phyloP scores from a whole-genome alignment of 2,888 invertebrate genomes.

The Drosophila neotestacea region DNA sequence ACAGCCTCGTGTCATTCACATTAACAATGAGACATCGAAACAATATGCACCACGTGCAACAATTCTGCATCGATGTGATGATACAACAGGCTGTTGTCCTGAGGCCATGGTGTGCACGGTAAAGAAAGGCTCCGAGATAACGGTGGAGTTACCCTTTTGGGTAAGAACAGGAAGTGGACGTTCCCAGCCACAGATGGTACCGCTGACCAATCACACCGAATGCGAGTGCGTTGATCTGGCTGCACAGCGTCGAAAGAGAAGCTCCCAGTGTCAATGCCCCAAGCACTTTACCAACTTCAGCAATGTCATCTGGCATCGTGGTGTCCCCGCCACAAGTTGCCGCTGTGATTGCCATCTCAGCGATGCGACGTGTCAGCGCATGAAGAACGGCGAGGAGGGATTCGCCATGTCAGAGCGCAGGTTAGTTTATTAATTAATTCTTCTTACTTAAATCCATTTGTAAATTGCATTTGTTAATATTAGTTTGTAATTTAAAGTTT shows the following conservation, averaged over 20 bases:
- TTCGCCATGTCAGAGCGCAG: slow-evolving; percentile 88
- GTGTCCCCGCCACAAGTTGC: slow-evolving; percentile 83
- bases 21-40: slow-evolving; percentile 86
- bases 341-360: slow-evolving; percentile 89
- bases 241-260: slow-evolving; percentile 50
- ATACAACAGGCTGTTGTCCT: slow-evolving; percentile 93
- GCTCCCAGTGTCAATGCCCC: slow-evolving; percentile 73
- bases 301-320: slow-evolving; percentile 27
- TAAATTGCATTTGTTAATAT: too few relatives aligned
- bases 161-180: slow-evolving; percentile 26
- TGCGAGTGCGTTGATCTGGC: slow-evolving; percentile 79
- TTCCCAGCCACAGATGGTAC: slow-evolving; percentile 45
- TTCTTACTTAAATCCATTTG: background rate
- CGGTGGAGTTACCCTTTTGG: slow-evolving; percentile 77
- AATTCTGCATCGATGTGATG: slow-evolving; percentile 93
- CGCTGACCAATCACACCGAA: slow-evolving; percentile 83
- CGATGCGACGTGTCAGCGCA: slow-evolving; percentile 87
- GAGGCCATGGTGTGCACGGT: slow-evolving; percentile 90
- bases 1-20: slow-evolving; percentile 76
- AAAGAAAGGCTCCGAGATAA: slow-evolving; percentile 86
- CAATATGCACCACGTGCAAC: slow-evolving; percentile 94
- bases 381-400: slow-evolving; percentile 88
- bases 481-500: too few relatives aligned
- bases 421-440: slow-evolving; percentile 81
- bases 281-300: slow-evolving; percentile 83